Base-by-base conservation (phyloP, 1,140 invertebrate genomes). In the Ostrea edulis region DNA sequence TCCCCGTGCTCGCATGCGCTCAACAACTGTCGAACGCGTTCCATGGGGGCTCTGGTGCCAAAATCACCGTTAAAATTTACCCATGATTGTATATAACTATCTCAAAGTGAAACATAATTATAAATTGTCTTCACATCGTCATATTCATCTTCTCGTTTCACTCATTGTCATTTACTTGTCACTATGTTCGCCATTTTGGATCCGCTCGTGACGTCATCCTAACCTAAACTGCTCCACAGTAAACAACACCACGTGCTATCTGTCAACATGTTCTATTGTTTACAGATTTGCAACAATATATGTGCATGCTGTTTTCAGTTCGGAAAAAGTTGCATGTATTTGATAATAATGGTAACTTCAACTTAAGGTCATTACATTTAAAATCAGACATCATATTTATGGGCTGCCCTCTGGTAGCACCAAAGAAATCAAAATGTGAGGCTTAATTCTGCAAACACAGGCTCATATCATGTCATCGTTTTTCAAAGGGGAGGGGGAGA, bases 151-250 rank as follows among this genome's bases (percentile, higher is more conserved):
- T 62, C 84, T 83, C 55, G 20, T 51, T 58, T n/a, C 44, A 65
- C 54, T 77, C 58, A 58, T 62, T 83, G 55, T 62, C 77, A 83
- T 83, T 83, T 87, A 52, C 52, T 68, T 58, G 86, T 87, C 86
- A 83, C 86, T 65, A 87, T 83, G 86, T 84, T 84, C 54, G 86
- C 86, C 86, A 87, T 87, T 58, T 87, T 87, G 71, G 86, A 84
- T 87, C 86, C 86, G 86, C 51, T 87, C 55, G 58, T 87, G 86
- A 87, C 81, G 86, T 87, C 86, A 87, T 68, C 54, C 65, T 20
- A 12, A 35, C 52, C 82, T 97, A 54, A 98, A 98, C 20, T 25
- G 82, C 82, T 22, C 25, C 25, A 22, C 44, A 44, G 82, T 83
- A 83, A 83, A 83, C 82, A 83, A 22, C 8, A 44, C 68, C 68